Conservation (phyloP, 2,797 vertebrate species). For the Miichthys miiuy region DNA sequence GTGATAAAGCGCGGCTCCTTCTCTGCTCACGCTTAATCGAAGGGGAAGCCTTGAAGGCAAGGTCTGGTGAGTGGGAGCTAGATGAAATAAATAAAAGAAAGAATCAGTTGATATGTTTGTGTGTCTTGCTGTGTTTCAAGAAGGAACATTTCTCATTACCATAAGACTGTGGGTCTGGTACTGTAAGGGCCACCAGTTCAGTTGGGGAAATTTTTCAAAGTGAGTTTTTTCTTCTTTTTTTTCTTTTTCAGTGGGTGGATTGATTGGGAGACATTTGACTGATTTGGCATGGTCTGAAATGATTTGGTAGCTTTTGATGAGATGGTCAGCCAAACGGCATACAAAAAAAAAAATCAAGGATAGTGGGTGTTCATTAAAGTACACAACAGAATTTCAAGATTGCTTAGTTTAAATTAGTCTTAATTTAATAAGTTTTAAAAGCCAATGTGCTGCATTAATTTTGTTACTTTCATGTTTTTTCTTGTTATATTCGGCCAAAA, state of each 20-base stretch:
- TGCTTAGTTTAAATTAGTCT: background rate
- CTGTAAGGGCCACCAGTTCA: conserved; percentile 52
- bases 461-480: background rate
- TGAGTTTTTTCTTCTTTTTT: background rate
- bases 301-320: conserved; percentile 48
- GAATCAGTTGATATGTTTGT: conserved; percentile 71
- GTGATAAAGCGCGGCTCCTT: conserved; percentile 77
- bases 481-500: background rate
- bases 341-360: conserved; percentile 19
- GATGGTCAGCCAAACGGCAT: conserved; percentile 41
- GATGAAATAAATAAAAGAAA: conserved; percentile 74
- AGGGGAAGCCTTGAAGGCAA: conserved; percentile 80
- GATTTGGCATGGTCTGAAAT: conserved; percentile 56
- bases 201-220: no score
- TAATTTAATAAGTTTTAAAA: background rate
- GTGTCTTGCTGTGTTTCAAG: conserved; percentile 54
- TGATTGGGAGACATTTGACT: conserved; percentile 51
- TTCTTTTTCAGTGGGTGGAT: conserved; percentile 44
- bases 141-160: conserved; percentile 63
- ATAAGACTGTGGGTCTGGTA: conserved; percentile 42
- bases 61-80: conserved; percentile 74
- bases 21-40: conserved; percentile 67
- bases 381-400: conserved; percentile 28
- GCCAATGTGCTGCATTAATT: background rate
- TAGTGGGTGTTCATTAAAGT: conserved; percentile 50